Conservation (phyloP, 2,113 vertebrate genomes). For the Miniopterus natalensis region DNA sequence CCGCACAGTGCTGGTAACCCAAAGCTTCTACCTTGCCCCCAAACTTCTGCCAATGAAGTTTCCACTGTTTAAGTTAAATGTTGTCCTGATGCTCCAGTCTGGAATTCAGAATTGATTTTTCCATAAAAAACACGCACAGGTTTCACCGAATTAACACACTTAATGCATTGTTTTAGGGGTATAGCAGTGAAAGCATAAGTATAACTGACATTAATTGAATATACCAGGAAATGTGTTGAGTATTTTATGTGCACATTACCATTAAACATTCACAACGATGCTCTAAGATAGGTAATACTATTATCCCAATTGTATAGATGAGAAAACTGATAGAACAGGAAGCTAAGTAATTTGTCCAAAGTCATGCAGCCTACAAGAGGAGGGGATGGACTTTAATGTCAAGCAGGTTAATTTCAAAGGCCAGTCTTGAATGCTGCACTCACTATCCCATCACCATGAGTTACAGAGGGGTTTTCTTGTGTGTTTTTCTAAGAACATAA, state of each 20-base stretch:
- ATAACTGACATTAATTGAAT: neutral
- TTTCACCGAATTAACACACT: constrained; percentile 46
- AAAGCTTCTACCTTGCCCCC: neutral
- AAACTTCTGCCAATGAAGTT: neutral
- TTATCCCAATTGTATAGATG: neutral
- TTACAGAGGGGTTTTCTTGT: neutral
- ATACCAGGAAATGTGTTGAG: neutral
- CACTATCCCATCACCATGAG: neutral
- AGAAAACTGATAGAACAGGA: neutral
- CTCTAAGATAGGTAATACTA: neutral
- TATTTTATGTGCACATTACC: neutral
- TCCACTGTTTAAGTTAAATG: neutral
- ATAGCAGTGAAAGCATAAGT: neutral
- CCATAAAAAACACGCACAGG: neutral
- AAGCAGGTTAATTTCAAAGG: neutral
- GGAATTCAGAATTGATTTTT: constrained; percentile 10
- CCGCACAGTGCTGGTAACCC: neutral
- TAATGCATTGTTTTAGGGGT: neutral
- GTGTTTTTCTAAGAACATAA: neutral
- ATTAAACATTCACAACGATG: neutral
- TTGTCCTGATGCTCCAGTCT: neutral
- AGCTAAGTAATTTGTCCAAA: neutral
- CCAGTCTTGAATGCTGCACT: neutral
- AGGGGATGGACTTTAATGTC: neutral
- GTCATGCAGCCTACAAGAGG: neutral